Evolutionary conservation across 1,140 invertebrate species (phyloP).

Genomic region (Drosophila bifasciata): DNA sequence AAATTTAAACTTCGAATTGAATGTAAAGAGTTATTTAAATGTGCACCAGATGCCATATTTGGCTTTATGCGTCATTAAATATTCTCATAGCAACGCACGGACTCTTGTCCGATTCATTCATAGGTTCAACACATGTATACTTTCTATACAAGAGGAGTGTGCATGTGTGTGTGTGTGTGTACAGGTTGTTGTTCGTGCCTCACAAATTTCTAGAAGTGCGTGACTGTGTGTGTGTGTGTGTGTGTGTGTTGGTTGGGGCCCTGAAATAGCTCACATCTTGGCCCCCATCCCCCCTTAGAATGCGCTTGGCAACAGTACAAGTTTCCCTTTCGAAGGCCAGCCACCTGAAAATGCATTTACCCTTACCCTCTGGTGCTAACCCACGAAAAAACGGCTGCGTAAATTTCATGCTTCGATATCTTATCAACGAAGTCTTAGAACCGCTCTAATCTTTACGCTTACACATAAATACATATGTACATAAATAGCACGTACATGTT

Average conservation of each 20-base stretch:
- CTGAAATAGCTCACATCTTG: conserved; percentile 57
- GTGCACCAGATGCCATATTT: neutral
- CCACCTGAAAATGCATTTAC: conserved; percentile 23
- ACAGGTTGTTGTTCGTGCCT: conserved; percentile 55
- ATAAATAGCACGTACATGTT: conserved; percentile 4
- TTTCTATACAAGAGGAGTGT: neutral
- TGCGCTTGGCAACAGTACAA: conserved; percentile 60
- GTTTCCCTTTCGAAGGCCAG: conserved; percentile 25
- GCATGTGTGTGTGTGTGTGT: conserved; percentile 7
- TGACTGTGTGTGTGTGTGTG: conserved; percentile 12
- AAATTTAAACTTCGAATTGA: neutral
- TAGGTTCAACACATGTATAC: neutral
- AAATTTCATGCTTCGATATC: neutral
- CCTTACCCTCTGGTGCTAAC: neutral
- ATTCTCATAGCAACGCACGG: neutral
- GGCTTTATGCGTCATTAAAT: neutral
- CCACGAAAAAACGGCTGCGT: neutral
- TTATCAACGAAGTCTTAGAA: conserved; percentile 12
- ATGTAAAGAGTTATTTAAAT: neutral
- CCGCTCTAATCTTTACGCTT: conserved; percentile 1
- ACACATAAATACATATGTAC: neutral
- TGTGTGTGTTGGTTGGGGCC: conserved; percentile 19
- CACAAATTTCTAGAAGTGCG: conserved; percentile 56
- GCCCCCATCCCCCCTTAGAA: conserved; percentile 6
- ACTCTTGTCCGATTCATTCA: neutral